A percentile compares a stretch with the other conserved stretches of the same genome.
Evolutionary conservation across 2,797 vertebrate species (phyloP).

Genomic region (Falco concolor): DNA sequence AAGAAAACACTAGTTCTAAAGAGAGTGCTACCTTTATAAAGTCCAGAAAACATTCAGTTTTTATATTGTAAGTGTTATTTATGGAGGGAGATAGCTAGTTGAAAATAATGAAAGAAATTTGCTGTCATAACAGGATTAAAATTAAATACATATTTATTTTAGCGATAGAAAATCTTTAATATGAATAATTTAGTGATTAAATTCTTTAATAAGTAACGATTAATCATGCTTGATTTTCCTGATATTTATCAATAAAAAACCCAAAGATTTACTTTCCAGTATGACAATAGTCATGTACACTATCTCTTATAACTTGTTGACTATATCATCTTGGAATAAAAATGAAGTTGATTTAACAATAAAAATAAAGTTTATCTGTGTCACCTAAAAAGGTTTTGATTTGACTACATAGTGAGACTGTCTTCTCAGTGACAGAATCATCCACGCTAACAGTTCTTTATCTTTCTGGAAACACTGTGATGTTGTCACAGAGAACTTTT

Average conservation of each 20-base stretch:
- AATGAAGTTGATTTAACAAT: neutral
- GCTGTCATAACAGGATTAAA: neutral
- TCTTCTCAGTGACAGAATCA: neutral
- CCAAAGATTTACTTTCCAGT: neutral
- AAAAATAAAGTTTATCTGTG: neutral
- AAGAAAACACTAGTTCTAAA: neutral
- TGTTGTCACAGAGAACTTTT: neutral
- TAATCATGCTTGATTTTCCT: neutral
- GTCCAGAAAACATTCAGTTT: neutral
- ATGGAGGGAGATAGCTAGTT: neutral
- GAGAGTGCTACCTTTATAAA: neutral
- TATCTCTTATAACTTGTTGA: neutral
- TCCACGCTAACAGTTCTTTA: neutral
- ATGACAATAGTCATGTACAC: neutral
- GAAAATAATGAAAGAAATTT: neutral
- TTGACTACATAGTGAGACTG: neutral
- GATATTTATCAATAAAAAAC: neutral
- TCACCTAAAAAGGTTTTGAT: neutral
- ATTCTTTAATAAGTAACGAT: neutral
- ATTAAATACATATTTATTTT: neutral
- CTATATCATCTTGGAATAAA: neutral
- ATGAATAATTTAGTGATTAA: no score
- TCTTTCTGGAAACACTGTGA: neutral
- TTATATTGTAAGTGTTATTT: neutral
- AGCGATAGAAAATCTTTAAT: neutral